Evolutionary conservation across 2,888 invertebrate species (phyloP), one percentile per base, ranked within the genome.

Genomic region (Rosalia funebris): DNA sequence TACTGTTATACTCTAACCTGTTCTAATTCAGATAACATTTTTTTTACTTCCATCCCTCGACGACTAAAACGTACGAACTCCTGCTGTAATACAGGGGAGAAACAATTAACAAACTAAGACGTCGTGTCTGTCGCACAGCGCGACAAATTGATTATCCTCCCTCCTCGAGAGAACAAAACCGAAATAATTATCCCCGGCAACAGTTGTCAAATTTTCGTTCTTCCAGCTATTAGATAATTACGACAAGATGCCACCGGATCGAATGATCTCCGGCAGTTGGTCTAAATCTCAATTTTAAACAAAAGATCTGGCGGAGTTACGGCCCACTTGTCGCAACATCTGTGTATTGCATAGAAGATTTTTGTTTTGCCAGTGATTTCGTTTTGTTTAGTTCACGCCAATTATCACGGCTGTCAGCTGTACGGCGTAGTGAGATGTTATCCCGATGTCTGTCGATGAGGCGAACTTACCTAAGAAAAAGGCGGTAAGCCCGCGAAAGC

Each of bases 341-440:
- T 63, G 63, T 58, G 42, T n/a, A n/a, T n/a, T n/a, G 37, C 39
- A 46, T 34, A 50, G 56, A 58, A 42, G 39, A 52, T 55, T 60
- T 52, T 68, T 71, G 69, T 69, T 66, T 62, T 61, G 56, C 65
- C 64, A 62, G 65, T 59, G 67, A 71, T 71, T 70, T 68, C 59
- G 66, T 70, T 71, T 70, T 72, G 70, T 71, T 73, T 69, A 60
- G 64, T 72, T 74, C 71, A 73, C 72, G 71, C 75, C 76, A 77
- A 77, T 77, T 76, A 77, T 72, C 70, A 68, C 64, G 60, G 57
- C 69, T 72, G 77, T 76, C 76, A 76, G 77, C 76, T 76, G 76
- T 64, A 48, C 37, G 68, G 69, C 71, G 68, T 60, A 69, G 59
- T 61, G 54, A 71, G 71, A 69, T 67, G 69, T 68, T 61, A 47